Base-by-base conservation (phyloP, 2,888 invertebrate species). In the Zaprionus obscuricornis region DNA sequence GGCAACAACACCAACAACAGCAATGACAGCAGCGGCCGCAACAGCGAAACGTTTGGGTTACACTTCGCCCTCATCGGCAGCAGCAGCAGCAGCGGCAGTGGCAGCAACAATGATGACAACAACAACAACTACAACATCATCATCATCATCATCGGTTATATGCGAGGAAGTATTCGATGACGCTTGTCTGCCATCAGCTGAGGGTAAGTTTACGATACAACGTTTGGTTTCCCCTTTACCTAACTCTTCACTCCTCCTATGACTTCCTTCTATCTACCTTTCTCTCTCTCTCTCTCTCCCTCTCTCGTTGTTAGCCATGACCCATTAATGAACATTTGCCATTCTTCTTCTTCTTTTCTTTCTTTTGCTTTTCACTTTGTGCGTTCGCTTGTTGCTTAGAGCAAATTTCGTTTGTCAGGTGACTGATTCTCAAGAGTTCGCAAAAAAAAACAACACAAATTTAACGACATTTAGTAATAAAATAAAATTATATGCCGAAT, bases 151-250 rank as follows among this genome's bases (percentile, higher is more conserved):
- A 16, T 89, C 89, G 29, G 89, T 95, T 77, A 93, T 95, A 85
- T 96, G 96, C 90, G 94, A 95, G 90, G 96, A 96, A 91, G 93
- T 96, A 68, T 96, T 96, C 90, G 96, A 96, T 90, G 96, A 96
- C 91, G 93, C 94, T 85, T 96, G 95, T 88, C 94, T 94, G 89
- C 96, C 96, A 74, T 95, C 96, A 33, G 93, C 93, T 78, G 95
- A 96, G 91, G 96, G 96, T 96, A 91, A 90, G 92, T 57, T 22
- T 5, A 22, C 4, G 22, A n/a, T 7, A 22, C 4, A 22, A 4
- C 22, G 4, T 7, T 7, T 7, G 22, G 4, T 7, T 5, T 4
- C 22, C 4, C 22, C 22, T 7, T 5, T 5, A 5, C 22, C 22
- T 7, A 22, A 22, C 22, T 7, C 22, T 5, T 7, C 4, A 4